phyloP scores from a whole-genome alignment of 2,888 invertebrate species.

The Sphaerophoria taeniata region DNA sequence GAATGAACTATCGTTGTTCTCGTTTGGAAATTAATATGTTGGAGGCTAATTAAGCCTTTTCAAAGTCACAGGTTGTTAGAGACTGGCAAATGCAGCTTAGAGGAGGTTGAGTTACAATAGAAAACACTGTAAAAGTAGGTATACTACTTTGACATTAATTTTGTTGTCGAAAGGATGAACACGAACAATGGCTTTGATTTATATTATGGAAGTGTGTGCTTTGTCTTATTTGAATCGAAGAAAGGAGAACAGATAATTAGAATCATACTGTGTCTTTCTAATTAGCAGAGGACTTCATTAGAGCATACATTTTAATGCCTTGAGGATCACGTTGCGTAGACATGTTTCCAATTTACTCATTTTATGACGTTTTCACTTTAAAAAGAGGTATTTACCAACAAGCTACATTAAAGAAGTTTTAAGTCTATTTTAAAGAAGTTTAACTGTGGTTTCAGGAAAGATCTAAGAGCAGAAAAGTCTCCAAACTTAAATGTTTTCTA shows the following conservation, averaged over 20 bases:
- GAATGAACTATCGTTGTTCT: conserved; percentile 44
- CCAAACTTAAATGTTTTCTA: no score
- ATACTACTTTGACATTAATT: conserved; percentile 43
- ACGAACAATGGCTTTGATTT: conserved; percentile 38
- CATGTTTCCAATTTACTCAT: background rate
- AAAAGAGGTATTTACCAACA: no score
- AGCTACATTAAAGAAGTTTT: no score
- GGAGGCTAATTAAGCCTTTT: conserved; percentile 51
- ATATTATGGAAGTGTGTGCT: conserved; percentile 25
- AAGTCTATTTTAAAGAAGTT: no score
- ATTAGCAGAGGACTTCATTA: conserved; percentile 13
- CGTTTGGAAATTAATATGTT: conserved; percentile 53
- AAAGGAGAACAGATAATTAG: conserved; percentile 25
- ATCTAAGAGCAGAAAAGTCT: no score
- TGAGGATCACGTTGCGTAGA: conserved; percentile 2
- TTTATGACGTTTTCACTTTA: no score
- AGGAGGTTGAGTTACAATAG: background rate
- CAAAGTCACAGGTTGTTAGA: conserved; percentile 32
- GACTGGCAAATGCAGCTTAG: background rate
- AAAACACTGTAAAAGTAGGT: background rate
- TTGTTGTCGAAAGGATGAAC: conserved; percentile 23
- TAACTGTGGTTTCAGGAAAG: no score
- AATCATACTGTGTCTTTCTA: conserved; percentile 34
- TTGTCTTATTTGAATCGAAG: conserved; percentile 26
- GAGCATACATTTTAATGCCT: conserved; percentile 17